These are phyloP conservation scores for Clarias fuscus DNA, from an alignment of 2,797 vertebrate species.

Conservation along the genomic window DNA sequence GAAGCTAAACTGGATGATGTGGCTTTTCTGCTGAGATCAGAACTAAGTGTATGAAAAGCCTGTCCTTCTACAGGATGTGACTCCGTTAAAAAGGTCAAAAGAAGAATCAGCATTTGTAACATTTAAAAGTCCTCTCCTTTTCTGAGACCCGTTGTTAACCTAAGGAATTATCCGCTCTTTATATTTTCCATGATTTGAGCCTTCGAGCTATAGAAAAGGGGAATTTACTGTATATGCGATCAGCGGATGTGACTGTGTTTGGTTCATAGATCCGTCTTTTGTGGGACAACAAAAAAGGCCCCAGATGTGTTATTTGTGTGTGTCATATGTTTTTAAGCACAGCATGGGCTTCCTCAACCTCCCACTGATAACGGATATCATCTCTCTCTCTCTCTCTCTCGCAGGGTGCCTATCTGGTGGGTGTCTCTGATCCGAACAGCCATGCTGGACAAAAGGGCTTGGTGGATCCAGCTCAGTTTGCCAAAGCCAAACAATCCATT, in stretches of 20 bases:
- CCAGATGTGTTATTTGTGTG: not conserved
- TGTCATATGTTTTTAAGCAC: not conserved
- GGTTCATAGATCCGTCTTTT: constrained; percentile 71
- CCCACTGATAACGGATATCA: not conserved
- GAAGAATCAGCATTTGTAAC: not conserved
- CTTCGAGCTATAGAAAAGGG: not conserved
- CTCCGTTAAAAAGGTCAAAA: not conserved
- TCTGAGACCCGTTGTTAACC: not conserved
- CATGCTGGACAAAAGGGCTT: constrained; percentile 92
- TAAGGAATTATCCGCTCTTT: not conserved
- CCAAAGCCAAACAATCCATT: constrained; percentile 95
- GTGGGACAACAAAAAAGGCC: not conserved
- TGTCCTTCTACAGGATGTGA: not conserved
- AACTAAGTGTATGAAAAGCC: not conserved
- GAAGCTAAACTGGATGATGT: constrained; percentile 10
- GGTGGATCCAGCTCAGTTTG: constrained; percentile 95
- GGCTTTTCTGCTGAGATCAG: constrained; percentile 13
- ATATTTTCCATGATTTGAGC: not conserved
- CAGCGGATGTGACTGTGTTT: constrained; percentile 77
- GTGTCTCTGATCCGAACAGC: constrained; percentile 92
- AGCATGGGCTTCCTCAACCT: not conserved
- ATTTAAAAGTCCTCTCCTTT: not conserved
- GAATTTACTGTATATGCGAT: not conserved
- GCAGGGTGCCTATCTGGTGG: constrained; percentile 93
- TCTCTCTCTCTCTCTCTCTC: not conserved